Evolutionary conservation across 2,888 invertebrate species (phyloP), one percentile per base, ranked within the genome.

Genomic region (Drosophila melanosoma): DNA sequence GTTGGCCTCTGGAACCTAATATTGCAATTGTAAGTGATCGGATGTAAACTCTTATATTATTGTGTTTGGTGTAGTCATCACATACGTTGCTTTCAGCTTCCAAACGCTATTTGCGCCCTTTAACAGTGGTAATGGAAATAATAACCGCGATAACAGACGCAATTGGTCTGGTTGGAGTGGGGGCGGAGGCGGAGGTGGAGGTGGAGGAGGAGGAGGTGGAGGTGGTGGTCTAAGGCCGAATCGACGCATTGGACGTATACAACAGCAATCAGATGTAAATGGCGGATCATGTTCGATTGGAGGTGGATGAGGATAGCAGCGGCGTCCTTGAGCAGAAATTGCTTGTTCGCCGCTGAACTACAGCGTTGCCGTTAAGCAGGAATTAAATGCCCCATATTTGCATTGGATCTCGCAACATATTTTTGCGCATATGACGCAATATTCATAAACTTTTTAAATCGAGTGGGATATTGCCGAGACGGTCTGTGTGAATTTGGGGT

Each of bases 71-170:
- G n/a, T 42, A 29, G 15, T 60, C 5, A 49, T 36, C 12, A 4
- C 5, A 33, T 53, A 5, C 48, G 8, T 53, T 38, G 11, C 6
- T 12, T 7, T 17, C 17, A 91, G 91, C 17, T 87, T 91, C 40
- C 70, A 64, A 32, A 87, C 91, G 1, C 74, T 91, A 8, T 6
- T 91, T 26, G 87, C 91, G 3, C 91, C 91, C 15, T 91, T 91
- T 35, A 79, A 65, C 26, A 61, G 69, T 17, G 61, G 67, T 2
- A 81, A 76, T 62, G 70, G 67, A 0, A 75, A 64, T 26, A 73
- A 70, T 10, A 74, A 72, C 4, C 67, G 71, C n/a, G 64, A 69
- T 53, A 73, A 61, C 32, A 53, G 42, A 12, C 74, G 85, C 7
- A 67, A 83, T n/a, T 65, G 60, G n/a, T 49, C 57, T 20, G 76